Percentiles rank a stretch among this genome's conserved stretches.
phyloP scores from a whole-genome alignment of 1,140 invertebrate species.

The Lanistes nyassanus region DNA sequence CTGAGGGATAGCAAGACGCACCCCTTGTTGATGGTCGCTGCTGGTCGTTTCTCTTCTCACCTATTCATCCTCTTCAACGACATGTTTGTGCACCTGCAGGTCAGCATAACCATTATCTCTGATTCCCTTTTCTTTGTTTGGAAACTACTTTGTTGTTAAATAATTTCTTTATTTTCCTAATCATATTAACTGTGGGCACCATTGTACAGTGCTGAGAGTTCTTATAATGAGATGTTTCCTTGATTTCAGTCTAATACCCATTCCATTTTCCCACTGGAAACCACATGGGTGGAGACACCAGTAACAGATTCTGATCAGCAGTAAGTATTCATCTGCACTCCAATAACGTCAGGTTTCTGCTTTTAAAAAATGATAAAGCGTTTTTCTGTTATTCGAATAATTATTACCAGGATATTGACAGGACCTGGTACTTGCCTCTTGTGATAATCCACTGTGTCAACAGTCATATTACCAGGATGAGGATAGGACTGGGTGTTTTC shows the following conservation, averaged over 20 bases:
- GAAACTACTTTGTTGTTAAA: too few species aligned
- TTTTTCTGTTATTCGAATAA: too few species aligned
- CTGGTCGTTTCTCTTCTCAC: conserved; percentile 77
- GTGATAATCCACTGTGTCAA: neutral
- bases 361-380: neutral
- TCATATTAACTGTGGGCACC: too few species aligned
- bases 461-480: neutral
- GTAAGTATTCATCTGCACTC: conserved; percentile 53
- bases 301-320: conserved; percentile 70
- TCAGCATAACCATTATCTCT: conserved; percentile 36
- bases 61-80: conserved; percentile 74
- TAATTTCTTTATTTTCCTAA: too few species aligned
- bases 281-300: conserved; percentile 81
- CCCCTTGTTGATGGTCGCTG: conserved; percentile 74
- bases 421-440: too few species aligned
- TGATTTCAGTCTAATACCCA: conserved; percentile 23
- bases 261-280: conserved; percentile 75
- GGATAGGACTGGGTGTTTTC: neutral
- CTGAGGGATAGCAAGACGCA: conserved; percentile 80
- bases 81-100: conserved; percentile 64
- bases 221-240: conserved; percentile 12
- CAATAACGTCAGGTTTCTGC: neutral
- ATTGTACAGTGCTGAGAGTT: neutral
- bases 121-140: too few species aligned
- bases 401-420: neutral